Conservation (phyloP, 2,888 invertebrate genomes). For the Apodemia mormo region DNA sequence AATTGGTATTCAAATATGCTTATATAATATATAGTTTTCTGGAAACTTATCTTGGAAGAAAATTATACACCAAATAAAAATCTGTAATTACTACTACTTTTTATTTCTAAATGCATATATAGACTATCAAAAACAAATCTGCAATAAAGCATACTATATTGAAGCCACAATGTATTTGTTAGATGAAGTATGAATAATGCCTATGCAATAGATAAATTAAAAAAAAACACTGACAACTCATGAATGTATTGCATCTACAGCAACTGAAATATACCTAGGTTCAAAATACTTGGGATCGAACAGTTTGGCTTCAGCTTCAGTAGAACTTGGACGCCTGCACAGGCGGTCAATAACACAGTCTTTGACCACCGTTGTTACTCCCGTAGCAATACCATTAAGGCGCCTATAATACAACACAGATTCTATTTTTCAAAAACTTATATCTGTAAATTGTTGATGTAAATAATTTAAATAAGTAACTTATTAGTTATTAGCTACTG, state of each 20-base stretch:
- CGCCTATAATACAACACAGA: constrained; percentile 67
- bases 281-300: constrained; percentile 85
- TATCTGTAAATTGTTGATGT: not conserved
- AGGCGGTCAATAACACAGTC: constrained; percentile 85
- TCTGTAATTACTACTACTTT: too few species aligned
- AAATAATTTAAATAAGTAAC: not conserved
- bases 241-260: constrained; percentile 54
- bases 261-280: constrained; percentile 83
- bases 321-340: constrained; percentile 68
- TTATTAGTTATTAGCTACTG: not conserved
- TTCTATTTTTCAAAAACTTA: not conserved
- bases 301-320: constrained; percentile 68
- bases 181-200: constrained; percentile 15
- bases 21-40: too few species aligned
- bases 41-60: too few species aligned
- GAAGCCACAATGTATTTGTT: not conserved
- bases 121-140: not conserved
- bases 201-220: constrained; percentile 19
- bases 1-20: too few species aligned
- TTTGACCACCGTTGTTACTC: constrained; percentile 85
- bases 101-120: not conserved
- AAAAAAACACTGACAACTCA: constrained; percentile 29
- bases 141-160: constrained; percentile 1
- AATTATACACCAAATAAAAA: too few species aligned
- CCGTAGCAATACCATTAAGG: constrained; percentile 86